Conservation (phyloP, 2,113 vertebrate genomes). For the Ginglymostoma cirratum region DNA sequence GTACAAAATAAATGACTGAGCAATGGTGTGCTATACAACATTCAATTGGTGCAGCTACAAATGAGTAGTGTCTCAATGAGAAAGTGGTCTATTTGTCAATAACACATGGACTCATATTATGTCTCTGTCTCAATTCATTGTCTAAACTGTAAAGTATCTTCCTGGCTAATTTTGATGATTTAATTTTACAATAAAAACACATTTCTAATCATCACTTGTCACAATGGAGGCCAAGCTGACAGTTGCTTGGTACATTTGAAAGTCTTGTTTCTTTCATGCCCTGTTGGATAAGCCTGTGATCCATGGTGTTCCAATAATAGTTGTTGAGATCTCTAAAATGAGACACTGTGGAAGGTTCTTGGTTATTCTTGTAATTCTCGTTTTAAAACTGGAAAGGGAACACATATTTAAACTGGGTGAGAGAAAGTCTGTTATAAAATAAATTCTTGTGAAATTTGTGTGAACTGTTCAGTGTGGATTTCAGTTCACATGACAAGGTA, state of each 20-base stretch:
- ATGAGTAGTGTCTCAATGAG: constrained; percentile 13
- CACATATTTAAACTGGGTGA: neutral
- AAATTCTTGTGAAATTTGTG: neutral
- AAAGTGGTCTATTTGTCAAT: constrained; percentile 5
- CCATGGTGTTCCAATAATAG: neutral
- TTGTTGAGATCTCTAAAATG: neutral
- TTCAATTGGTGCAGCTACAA: constrained; percentile 11
- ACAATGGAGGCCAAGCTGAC: neutral
- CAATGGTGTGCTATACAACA: neutral
- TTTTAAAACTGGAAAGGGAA: neutral
- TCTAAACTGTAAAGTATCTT: constrained; percentile 4
- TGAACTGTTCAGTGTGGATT: neutral
- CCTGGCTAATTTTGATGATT: neutral
- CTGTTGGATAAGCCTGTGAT: neutral
- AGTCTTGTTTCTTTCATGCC: neutral
- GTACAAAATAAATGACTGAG: neutral
- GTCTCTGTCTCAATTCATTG: neutral
- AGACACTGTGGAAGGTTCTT: neutral
- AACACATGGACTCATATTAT: neutral
- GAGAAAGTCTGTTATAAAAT: neutral
- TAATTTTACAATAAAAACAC: constrained; percentile 9
- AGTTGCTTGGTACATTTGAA: neutral
- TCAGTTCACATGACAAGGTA: neutral
- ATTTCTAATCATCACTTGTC: neutral
- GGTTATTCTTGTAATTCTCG: neutral